Conservation (phyloP, 2,797 vertebrate species). For the Pelochelys cantorii region DNA sequence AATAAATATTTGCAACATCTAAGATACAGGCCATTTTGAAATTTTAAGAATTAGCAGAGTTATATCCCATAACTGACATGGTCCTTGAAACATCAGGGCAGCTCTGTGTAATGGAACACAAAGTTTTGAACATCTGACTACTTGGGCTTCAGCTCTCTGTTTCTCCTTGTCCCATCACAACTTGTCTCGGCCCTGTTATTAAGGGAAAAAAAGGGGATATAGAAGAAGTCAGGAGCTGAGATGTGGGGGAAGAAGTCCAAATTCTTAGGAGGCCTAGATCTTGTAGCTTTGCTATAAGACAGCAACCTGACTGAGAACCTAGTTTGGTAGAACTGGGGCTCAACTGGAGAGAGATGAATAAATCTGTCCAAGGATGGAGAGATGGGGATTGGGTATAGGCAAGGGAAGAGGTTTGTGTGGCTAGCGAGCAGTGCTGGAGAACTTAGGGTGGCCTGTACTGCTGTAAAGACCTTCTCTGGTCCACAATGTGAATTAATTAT, state of each 20-base stretch:
- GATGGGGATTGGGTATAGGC: too few species aligned
- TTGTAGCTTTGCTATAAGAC: neutral
- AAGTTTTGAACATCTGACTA: neutral
- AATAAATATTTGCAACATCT: neutral
- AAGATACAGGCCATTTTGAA: neutral
- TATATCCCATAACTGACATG: neutral
- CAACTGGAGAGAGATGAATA: too few species aligned
- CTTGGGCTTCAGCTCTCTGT: neutral
- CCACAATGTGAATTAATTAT: neutral
- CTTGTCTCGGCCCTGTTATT: neutral
- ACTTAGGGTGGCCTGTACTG: neutral
- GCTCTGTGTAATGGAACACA: neutral
- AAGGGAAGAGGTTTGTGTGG: neutral
- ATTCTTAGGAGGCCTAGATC: neutral
- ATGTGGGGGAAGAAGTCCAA: neutral
- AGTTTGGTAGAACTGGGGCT: too few species aligned
- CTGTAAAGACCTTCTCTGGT: neutral
- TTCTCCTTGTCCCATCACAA: neutral
- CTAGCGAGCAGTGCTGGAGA: neutral
- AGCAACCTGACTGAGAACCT: neutral
- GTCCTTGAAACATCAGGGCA: neutral
- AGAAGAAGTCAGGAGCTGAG: neutral
- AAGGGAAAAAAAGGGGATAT: rapidly evolving
- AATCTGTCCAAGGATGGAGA: too few species aligned
- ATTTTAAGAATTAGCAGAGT: neutral